Conservation (phyloP, 2,888 invertebrate genomes). For the Tanypteryx hageni region DNA sequence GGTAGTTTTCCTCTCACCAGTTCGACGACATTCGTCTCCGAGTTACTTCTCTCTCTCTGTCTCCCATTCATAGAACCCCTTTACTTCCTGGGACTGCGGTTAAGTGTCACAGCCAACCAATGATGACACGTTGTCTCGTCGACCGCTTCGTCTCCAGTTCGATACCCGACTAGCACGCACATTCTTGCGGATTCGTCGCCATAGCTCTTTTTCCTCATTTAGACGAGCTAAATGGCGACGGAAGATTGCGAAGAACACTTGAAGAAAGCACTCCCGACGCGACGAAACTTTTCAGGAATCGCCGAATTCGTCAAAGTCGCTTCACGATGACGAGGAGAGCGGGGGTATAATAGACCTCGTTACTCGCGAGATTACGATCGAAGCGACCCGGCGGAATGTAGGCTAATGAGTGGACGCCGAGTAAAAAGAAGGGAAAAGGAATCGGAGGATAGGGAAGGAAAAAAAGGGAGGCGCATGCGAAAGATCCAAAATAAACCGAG, state of each 20-base stretch:
- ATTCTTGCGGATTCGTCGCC: background rate
- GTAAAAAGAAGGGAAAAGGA: background rate
- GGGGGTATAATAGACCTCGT: background rate
- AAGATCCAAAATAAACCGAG: too few species aligned
- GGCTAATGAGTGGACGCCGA: background rate
- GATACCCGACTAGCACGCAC: background rate
- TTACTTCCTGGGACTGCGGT: constrained; percentile 7
- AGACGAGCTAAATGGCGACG: too few species aligned
- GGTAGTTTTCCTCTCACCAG: background rate
- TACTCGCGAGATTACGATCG: background rate
- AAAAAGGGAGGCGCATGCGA: too few species aligned
- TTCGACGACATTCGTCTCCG: background rate
- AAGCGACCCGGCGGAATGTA: background rate
- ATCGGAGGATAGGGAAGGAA: background rate
- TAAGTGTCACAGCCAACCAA: background rate
- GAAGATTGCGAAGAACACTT: background rate
- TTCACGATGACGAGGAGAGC: background rate
- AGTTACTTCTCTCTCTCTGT: background rate
- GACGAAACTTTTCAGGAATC: background rate
- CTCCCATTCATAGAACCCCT: background rate
- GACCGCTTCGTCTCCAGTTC: background rate
- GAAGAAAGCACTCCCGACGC: background rate
- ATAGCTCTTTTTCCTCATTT: background rate
- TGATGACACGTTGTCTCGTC: background rate
- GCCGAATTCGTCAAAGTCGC: background rate